Conservation (phyloP, 2,797 vertebrate species). For the Catharus ustulatus region DNA sequence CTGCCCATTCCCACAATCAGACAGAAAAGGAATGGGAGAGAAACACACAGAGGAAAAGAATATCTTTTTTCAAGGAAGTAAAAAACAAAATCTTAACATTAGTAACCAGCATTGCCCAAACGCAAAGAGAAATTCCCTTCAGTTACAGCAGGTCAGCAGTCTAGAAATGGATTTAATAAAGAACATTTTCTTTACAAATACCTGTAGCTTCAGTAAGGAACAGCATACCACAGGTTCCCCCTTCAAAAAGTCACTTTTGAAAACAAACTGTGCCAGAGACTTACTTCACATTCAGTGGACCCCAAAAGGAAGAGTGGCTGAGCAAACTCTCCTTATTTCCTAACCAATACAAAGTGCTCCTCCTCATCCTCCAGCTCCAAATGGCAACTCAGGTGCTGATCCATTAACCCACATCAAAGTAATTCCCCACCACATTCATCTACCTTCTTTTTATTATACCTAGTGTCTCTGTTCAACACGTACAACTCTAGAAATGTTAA, state of each 20-base stretch:
- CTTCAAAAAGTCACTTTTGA: not conserved
- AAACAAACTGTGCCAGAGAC: not conserved
- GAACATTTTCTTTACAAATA: not conserved
- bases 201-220: not conserved
- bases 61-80: not conserved
- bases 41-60: not conserved
- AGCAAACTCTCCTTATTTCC: not conserved
- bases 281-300: not conserved
- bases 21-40: not conserved
- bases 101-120: not conserved
- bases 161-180: not conserved
- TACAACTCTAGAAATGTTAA: not conserved
- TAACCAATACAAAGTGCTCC: not conserved
- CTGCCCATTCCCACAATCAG: not conserved
- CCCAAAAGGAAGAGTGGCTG: not conserved
- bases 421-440: not conserved
- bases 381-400: not conserved
- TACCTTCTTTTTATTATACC: not conserved
- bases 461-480: not conserved
- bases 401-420: not conserved
- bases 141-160: not conserved
- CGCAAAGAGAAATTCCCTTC: not conserved
- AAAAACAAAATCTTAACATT: not conserved
- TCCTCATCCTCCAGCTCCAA: not conserved
- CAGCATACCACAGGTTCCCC: not conserved